These are phyloP conservation scores for Chanos chanos DNA, from an alignment of 2,797 vertebrate species.

Conservation along the genomic window DNA sequence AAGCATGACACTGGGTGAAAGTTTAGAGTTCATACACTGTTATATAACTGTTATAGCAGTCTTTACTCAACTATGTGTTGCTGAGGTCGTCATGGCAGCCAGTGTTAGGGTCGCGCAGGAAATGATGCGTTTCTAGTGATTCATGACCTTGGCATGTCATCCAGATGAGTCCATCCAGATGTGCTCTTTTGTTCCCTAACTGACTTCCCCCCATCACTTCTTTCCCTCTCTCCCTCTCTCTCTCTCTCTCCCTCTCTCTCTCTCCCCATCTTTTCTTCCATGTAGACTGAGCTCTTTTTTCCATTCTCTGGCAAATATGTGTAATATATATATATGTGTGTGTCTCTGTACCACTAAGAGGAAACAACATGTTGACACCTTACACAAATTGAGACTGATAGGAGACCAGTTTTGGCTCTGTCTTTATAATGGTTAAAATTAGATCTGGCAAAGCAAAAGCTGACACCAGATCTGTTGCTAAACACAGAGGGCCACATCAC, in stretches of 20 bases:
- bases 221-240: neutral
- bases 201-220: neutral
- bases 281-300: neutral
- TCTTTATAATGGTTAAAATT: too few relatives aligned
- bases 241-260: neutral
- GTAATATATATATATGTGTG: too few relatives aligned
- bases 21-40: neutral
- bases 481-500: too few relatives aligned
- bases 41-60: neutral
- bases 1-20: neutral
- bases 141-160: constrained; percentile 61
- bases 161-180: constrained; percentile 66
- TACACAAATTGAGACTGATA: too few relatives aligned
- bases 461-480: too few relatives aligned
- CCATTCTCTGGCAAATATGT: too few relatives aligned
- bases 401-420: too few relatives aligned
- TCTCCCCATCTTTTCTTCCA: constrained; percentile 16
- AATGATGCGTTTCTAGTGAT: constrained; percentile 61
- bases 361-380: too few relatives aligned
- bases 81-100: constrained; percentile 36
- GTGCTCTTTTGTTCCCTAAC: constrained; percentile 44
- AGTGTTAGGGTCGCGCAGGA: constrained; percentile 53
- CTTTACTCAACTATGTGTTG: neutral
- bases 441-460: too few relatives aligned
- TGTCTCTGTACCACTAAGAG: too few relatives aligned